A percentile compares a stretch with the other conserved stretches of the same genome.
Conservation (phyloP, 2,888 invertebrate genomes). For the Yponomeuta malinellus region DNA sequence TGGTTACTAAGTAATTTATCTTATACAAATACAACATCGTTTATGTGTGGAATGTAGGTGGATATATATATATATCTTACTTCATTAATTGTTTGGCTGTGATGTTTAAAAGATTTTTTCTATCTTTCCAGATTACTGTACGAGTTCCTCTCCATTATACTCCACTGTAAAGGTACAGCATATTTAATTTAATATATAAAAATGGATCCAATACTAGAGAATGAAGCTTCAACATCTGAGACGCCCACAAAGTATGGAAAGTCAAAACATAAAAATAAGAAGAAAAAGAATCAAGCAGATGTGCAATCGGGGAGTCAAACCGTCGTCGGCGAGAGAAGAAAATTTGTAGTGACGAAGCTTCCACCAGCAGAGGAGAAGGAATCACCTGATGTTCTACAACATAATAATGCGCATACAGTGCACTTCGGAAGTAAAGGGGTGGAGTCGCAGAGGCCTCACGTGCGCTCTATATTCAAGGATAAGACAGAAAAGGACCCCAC, state of each 20-base stretch:
- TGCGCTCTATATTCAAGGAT: slow-evolving; percentile 65
- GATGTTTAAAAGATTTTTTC: slow-evolving; percentile 21
- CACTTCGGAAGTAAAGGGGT: slow-evolving; percentile 68
- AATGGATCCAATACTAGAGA: slow-evolving; percentile 73
- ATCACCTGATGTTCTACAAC: slow-evolving; percentile 46
- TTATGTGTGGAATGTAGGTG: too few species aligned
- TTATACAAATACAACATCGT: background rate
- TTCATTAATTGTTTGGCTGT: background rate
- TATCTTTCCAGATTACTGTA: slow-evolving; percentile 51
- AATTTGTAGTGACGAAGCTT: slow-evolving; percentile 60
- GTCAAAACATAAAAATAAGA: slow-evolving; percentile 61
- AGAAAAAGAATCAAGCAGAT: slow-evolving; percentile 52
- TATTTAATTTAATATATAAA: slow-evolving; percentile 33
- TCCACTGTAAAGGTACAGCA: slow-evolving; percentile 45
- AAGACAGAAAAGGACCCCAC: slow-evolving; percentile 44
- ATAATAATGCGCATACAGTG: slow-evolving; percentile 65
- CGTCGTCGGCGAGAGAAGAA: slow-evolving; percentile 61
- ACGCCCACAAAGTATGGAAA: slow-evolving; percentile 60
- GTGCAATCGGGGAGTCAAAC: slow-evolving; percentile 53
- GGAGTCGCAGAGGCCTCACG: slow-evolving; percentile 65
- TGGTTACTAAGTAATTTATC: background rate
- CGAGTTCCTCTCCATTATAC: slow-evolving; percentile 46
- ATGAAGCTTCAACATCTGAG: slow-evolving; percentile 61
- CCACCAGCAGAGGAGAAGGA: slow-evolving; percentile 47
- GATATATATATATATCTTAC: background rate